Base-by-base conservation (phyloP, 2,888 invertebrate genomes). In the Sesamia inferens region DNA sequence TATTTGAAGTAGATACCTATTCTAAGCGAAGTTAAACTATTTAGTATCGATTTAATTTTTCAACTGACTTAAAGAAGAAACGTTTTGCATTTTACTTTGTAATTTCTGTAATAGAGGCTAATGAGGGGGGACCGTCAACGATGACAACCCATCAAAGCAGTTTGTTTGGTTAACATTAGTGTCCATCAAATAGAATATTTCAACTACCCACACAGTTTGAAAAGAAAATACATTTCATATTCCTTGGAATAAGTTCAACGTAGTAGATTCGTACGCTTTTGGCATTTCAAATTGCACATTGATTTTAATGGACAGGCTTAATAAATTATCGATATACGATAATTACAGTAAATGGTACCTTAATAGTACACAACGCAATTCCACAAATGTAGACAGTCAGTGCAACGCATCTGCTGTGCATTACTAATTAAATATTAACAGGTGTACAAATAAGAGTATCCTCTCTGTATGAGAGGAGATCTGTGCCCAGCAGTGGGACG, bases 341-440 rank as follows among this genome's bases (percentile, higher is more conserved):
- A 81, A 78, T 85, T 87, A 72, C 58, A 71, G 76, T 79, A 71
- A 82, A 84, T 72, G 80, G 69, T 82, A 82, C 84, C 82, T 68
- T 24, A 71, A 82, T 85, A 84, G 84, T 76, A 71, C 74, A 69
- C 64, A 63, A 54, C 74, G 71, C 70, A 74, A 66, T 31, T 62
- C 67, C 22, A 70, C 47, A 71, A 68, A 58, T 51, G 74, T 74
- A n/a, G 62, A 58, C 61, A 71, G 51, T 71, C 61, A 62, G n/a
- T 67, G 63, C 42, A 62, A 68, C 55, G 42, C 73, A 72, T 31
- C 42, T 72, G 79, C 19, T 71, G 62, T 62, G 48, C 55, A 64
- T 65, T 47, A 57, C 42, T 44, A 31, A 62, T 78, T 55, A 44
- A 75, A 51, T 62, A 72, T 62, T 78, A 47, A n/a, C n/a, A n/a